phyloP scores from a whole-genome alignment of 2,113 vertebrate species.

The Notarius lentiginosus region DNA sequence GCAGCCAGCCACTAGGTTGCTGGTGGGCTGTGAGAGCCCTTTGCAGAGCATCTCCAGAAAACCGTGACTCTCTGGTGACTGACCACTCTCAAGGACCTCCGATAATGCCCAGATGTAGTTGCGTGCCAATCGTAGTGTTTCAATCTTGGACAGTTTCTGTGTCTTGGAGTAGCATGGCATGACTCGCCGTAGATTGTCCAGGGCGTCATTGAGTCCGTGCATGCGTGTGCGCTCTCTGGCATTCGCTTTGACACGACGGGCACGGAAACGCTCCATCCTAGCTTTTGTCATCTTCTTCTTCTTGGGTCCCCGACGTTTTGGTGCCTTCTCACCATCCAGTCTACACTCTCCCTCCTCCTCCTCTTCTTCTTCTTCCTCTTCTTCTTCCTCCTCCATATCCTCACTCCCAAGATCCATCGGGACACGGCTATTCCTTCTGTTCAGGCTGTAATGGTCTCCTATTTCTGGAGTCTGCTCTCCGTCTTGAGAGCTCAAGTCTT shows the following conservation, averaged over 20 bases:
- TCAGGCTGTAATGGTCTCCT: conserved; percentile 54
- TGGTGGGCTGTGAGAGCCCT: conserved; percentile 97
- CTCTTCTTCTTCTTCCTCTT: conserved; percentile 81
- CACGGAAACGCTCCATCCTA: conserved; percentile 86
- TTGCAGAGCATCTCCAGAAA: conserved; percentile 97
- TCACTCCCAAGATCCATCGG: conserved; percentile 75
- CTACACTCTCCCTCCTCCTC: conserved; percentile 79
- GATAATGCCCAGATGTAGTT: conserved; percentile 99
- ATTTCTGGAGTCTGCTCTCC: conserved; percentile 73
- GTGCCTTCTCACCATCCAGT: conserved; percentile 76
- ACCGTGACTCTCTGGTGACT: conserved; percentile 85
- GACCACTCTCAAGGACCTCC: conserved; percentile 88
- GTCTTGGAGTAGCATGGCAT: conserved; percentile 99
- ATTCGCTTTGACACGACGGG: conserved; percentile 88
- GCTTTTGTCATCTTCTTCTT: conserved; percentile 99
- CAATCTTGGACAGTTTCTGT: conserved; percentile 96
- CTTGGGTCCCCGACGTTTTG: conserved; percentile 92
- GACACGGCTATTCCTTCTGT: conserved; percentile 56
- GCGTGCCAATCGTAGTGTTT: conserved; percentile 88
- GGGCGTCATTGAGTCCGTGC: conserved; percentile 93
- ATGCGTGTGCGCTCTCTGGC: conserved; percentile 90
- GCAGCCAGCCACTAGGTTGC: conserved; percentile 94
- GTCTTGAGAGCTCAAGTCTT: conserved; percentile 75
- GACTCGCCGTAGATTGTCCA: conserved; percentile 87
- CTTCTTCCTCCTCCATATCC: conserved; percentile 77